Conservation (phyloP, 2,797 vertebrate genomes). For the Scarus forsteni region DNA sequence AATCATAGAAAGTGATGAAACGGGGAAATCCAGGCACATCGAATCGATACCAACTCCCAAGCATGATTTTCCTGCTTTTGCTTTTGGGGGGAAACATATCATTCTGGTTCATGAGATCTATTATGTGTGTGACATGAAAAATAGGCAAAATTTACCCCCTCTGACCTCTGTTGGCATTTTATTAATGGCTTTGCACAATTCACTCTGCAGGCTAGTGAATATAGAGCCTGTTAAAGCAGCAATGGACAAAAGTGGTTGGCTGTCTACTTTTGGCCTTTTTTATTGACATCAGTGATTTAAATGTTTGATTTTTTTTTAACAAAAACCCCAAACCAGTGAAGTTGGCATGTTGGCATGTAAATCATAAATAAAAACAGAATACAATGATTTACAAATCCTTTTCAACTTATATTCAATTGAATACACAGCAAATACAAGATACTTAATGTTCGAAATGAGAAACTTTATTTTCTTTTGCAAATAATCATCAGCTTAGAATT, state of each 20-base stretch:
- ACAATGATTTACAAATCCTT: too few relatives aligned
- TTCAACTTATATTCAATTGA: too few relatives aligned
- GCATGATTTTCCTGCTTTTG: conserved; percentile 43
- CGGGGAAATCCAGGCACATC: conserved; percentile 44
- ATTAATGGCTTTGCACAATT: conserved; percentile 37
- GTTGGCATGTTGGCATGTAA: too few relatives aligned
- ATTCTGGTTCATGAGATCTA: conserved; percentile 46
- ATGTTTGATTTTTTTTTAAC: too few relatives aligned
- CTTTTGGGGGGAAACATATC: conserved; percentile 42
- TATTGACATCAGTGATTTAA: neutral
- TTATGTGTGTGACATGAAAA: conserved; percentile 58
- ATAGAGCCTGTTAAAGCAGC: conserved; percentile 8
- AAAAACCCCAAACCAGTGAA: too few relatives aligned
- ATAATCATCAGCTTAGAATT: too few relatives aligned
- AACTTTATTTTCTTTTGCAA: too few relatives aligned
- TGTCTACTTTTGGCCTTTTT: conserved; percentile 5
- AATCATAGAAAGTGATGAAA: conserved; percentile 66
- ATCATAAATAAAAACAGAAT: too few relatives aligned
- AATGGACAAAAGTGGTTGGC: neutral
- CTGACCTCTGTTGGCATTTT: conserved; percentile 25
- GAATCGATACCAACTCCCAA: conserved; percentile 58
- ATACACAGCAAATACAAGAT: too few relatives aligned
- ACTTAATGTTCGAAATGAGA: too few relatives aligned
- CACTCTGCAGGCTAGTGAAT: conserved; percentile 5
- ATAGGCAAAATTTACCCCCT: conserved; percentile 53